Base-by-base conservation (phyloP, 2,797 vertebrate species). In the Oreochromis mossambicus region DNA sequence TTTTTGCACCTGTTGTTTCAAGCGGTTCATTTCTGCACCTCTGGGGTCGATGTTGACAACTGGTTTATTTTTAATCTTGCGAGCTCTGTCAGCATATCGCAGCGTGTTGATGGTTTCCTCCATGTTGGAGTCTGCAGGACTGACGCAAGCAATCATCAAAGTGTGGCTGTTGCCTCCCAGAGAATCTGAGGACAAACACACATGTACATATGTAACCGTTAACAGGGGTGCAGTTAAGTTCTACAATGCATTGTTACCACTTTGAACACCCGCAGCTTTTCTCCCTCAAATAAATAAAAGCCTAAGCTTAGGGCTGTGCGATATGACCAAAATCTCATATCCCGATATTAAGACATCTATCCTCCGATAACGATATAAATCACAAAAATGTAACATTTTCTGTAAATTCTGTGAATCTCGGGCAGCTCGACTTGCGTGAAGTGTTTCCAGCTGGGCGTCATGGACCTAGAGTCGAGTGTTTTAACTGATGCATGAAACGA, bases 1-100 rank as follows among this genome's bases (percentile, higher is more conserved):
- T 54, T 43, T 79, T n/a, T 54, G 8, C 96, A 99, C 98, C 98
- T 99, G 98, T 88, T 97, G 96, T 90, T 97, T 98, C 10, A 99
- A 92, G 2, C 94, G 95, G 77, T 93, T 97, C 90, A 98, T 93
- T 91, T 99, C 98, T 8, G 97, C 97, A 5, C 96, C 95, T 88
- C 97, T 97, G 2, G 98, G 98, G 90, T 99, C 98, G 5, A 98
- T 68, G 3, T 99, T 99, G 83, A 99, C 93, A 1, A 99, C 80
- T 0, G 98, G 98, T 32, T 99, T 99, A 89, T 99, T 99, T 91
- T 99, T 99, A 55, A 99, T 99, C 87, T 98, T 99, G 87, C 98
- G 97, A 61, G 98, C 98, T 91, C 98, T 97, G 95, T 99, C 98
- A 3, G 98, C 98, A 1, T 99, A 99, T 36, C 98, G 97, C 84